Evolutionary conservation across 2,113 vertebrate genomes (phyloP), one percentile per base, ranked within the genome.

Genomic region (Ammodytes dubius): DNA sequence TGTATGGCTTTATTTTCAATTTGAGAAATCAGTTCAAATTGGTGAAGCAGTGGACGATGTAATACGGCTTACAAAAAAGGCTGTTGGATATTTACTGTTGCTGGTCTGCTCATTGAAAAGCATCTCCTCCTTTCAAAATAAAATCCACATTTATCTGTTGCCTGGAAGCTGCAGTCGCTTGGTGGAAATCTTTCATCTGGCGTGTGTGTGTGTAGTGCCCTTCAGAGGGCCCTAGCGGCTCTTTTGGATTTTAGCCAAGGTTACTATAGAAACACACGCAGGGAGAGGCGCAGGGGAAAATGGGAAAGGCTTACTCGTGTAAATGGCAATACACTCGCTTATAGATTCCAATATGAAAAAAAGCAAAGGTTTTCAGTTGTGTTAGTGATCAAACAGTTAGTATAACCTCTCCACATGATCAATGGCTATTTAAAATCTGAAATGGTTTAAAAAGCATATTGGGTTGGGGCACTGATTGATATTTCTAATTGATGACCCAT

Each of bases 181-280:
- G 90, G 81, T 89, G 84, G 86, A 87, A 86, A 91, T 91, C 92
- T 88, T 90, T 92, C 89, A 89, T 92, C 74, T 84, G 27, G 27
- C 27, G 27, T 27, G 27, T 74, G 83, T 76, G 84, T 89, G 88
- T 81, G 86, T 87, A 79, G 86, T 86, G 92, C 91, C 91, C 91
- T 92, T 93, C 91, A 90, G 87, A 93, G 89, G 87, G 88, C 82
- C 87, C 88, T 88, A 59, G 84, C 64, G 88, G 89, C 91, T 90
- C 88, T 89, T 27, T 92, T 93, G 92, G 92, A 91, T 74, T 86
- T 87, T 79, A 85, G 91, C 92, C 92, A 93, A 81, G 87, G 92
- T 93, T 93, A 89, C 91, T 91, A 93, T 93, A 90, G 92, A 92
- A 93, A 93, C 92, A 74, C 87, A 83, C 78, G 64, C 88, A 86